phyloP scores from a whole-genome alignment of 2,797 vertebrate genomes.

The Coregonus ussuriensis region DNA sequence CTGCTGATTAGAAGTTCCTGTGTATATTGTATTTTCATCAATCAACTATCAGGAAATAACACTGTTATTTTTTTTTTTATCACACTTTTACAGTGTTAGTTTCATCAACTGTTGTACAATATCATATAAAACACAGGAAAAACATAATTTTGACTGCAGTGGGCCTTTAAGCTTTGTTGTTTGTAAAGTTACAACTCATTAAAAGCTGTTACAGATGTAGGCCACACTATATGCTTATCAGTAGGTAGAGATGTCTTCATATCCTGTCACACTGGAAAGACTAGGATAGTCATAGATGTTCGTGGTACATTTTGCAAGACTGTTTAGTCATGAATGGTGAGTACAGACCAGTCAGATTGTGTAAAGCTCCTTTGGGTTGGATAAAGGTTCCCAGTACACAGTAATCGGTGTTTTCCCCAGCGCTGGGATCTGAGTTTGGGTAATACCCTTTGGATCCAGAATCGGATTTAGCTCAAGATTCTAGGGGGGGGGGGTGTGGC shows the following conservation, averaged over 20 bases:
- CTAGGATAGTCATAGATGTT: background rate
- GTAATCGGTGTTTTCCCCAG: background rate
- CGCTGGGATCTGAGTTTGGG: background rate
- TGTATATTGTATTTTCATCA: too few species aligned
- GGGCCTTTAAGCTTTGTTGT: slow-evolving; percentile 10
- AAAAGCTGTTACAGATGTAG: slow-evolving; percentile 19
- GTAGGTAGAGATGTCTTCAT: slow-evolving; percentile 18
- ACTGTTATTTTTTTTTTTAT: too few species aligned
- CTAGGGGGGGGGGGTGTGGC: background rate
- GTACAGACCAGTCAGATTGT: background rate
- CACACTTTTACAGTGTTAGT: too few species aligned
- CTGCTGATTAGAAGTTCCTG: too few species aligned
- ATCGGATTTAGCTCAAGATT: background rate
- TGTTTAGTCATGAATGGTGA: background rate
- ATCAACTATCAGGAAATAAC: too few species aligned
- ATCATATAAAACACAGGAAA: too few species aligned
- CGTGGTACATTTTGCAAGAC: background rate
- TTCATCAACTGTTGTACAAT: too few species aligned
- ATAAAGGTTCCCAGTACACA: background rate
- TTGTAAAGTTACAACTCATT: slow-evolving; percentile 4
- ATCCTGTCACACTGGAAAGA: background rate
- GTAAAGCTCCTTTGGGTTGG: background rate
- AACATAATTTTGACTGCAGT: too few species aligned
- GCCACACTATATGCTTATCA: slow-evolving; percentile 40
- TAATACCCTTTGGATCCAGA: background rate